Conservation (phyloP, 2,113 vertebrate species). For the Thunnus thynnus region DNA sequence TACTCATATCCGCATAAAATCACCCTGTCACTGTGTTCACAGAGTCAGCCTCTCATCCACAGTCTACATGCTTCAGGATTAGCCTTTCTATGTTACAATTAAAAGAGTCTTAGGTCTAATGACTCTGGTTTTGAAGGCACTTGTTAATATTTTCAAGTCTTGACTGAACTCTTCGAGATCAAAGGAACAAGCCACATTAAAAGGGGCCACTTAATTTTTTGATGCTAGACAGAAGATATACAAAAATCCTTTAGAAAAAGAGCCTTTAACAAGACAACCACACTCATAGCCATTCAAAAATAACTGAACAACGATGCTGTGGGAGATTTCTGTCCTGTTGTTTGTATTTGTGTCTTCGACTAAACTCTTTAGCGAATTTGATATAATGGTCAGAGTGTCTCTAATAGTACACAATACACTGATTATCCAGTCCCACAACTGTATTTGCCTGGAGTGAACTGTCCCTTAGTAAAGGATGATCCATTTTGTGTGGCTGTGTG, state of each 20-base stretch:
- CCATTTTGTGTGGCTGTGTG: conserved; percentile 49
- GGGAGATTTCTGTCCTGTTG: not conserved
- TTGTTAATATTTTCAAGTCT: conserved; percentile 33
- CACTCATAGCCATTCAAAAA: not conserved
- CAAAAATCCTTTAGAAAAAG: not conserved
- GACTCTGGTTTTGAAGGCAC: conserved; percentile 45
- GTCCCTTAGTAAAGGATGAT: conserved; percentile 67
- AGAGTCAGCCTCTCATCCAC: conserved; percentile 10
- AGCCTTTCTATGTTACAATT: conserved; percentile 35
- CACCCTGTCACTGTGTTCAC: conserved; percentile 11
- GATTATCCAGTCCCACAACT: conserved; percentile 57
- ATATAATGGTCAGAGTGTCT: conserved; percentile 41
- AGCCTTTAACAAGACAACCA: not conserved
- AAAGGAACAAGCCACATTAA: conserved; percentile 25
- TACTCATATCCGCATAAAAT: not conserved
- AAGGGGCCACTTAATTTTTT: not conserved
- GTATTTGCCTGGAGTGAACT: conserved; percentile 58
- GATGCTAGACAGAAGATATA: not conserved
- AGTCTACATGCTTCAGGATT: conserved; percentile 21
- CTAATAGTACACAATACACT: conserved; percentile 35
- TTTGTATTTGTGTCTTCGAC: conserved; percentile 9
- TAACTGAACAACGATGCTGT: not conserved
- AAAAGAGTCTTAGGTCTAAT: conserved; percentile 33
- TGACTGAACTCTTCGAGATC: conserved; percentile 22
- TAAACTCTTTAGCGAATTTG: conserved; percentile 17